Percentiles rank a stretch among this genome's conserved stretches.
phyloP scores from a whole-genome alignment of 2,888 invertebrate genomes.

The Luffia ferchaultella region DNA sequence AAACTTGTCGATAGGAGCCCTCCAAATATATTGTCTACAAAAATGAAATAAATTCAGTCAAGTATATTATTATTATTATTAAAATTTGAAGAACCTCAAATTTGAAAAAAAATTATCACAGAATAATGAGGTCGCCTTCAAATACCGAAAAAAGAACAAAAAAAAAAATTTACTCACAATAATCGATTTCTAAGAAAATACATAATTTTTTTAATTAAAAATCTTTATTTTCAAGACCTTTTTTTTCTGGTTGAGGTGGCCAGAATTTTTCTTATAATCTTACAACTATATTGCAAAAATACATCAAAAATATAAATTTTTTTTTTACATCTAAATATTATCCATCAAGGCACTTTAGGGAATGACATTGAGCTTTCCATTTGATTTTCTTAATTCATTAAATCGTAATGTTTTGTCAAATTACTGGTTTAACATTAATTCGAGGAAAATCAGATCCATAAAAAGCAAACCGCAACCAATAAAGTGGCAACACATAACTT shows the following conservation, averaged over 20 bases:
- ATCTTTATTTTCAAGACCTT: no score
- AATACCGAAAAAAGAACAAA: constrained; percentile 20
- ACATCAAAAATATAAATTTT: not conserved
- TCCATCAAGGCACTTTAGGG: constrained; percentile 38
- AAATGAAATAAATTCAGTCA: no score
- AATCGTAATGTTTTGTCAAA: constrained; percentile 26
- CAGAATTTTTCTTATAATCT: not conserved
- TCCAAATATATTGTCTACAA: no score
- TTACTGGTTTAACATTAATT: constrained; percentile 19
- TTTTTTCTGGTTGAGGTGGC: not conserved
- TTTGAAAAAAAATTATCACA: constrained; percentile 62
- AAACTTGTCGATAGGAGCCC: no score
- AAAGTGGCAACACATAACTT: constrained; percentile 47
- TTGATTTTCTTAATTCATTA: constrained; percentile 15
- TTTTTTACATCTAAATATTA: not conserved
- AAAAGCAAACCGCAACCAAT: constrained; percentile 36
- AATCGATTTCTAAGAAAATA: constrained; percentile 15
- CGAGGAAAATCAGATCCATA: constrained; percentile 14
- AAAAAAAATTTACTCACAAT: no score
- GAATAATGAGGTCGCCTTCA: constrained; percentile 59
- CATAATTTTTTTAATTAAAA: constrained; percentile 17
- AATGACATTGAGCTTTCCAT: constrained; percentile 53
- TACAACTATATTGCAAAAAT: not conserved
- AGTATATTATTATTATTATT: constrained; percentile 7
- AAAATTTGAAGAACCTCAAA: constrained; percentile 56